Base-by-base conservation (phyloP, 37 sponge, comb jelly and placozoan species). In the Ephydatia muelleri region DNA sequence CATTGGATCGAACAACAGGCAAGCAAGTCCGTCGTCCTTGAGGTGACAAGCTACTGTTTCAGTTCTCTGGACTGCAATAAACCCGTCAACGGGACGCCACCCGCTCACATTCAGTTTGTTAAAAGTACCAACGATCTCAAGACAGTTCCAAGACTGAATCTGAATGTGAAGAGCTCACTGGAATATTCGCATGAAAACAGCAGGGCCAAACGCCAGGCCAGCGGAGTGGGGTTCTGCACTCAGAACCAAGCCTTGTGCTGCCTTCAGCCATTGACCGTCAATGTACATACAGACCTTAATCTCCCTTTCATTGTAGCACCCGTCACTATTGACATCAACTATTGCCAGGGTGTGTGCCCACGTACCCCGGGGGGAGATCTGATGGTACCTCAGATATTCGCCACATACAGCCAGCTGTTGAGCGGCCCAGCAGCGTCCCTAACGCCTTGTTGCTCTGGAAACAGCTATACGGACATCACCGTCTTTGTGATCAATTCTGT, bases 381-480 rank as follows among this genome's bases (percentile, higher is more conserved):
- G 19, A 72, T 65, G 76, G 80, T 87, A 0, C 80, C 87, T 0
- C 47, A 34, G 68, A 66, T 81, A 22, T 87, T 72, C 38, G 49
- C 85, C 26, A 72, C 69, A 21, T 49, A 85, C 34, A 79, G 73
- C 75, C 65, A 34, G 23, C 70, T 84, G n/a, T 25, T 67, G 29
- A 47, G 37, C 48, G 65, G 33, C 57, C 80, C 76, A 0, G 85
- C 75, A 16, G 21, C 84, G 29, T 40, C 75, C 30, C 66, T 86
- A 0, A 71, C 71, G 37, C 93, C 93, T 0, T 93, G 93, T 72
- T 93, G 93, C 49, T 57, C 93, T 25, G 79, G 76, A n/a, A 68
- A 34, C 23, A 38, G 29, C 0, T 84, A 84, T 31, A 22, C 80
- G 1, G 9, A 14, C 57, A 57, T 57, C 57, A 57, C 1, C 19